Evolutionary conservation across 2,888 invertebrate genomes (phyloP).

Genomic region (Sylvicola cinctus): DNA sequence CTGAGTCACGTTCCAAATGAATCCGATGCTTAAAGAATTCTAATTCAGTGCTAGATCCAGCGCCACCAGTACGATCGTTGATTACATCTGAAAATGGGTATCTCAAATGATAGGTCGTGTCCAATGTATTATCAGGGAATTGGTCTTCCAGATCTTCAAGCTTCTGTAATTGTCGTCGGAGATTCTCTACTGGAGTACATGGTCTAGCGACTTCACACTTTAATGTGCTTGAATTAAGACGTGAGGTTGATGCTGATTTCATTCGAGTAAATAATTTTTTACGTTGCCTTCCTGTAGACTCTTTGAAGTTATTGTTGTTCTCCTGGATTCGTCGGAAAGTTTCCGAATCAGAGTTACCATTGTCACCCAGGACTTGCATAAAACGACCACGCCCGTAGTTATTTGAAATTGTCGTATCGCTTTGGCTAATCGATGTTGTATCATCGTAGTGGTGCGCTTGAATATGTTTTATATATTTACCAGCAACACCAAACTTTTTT

Average conservation of each 20-base stretch:
- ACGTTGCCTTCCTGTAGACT: slow-evolving; percentile 31
- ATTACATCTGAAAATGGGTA: slow-evolving; percentile 63
- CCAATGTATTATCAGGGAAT: slow-evolving; percentile 45
- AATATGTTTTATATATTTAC: slow-evolving; percentile 21
- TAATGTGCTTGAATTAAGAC: slow-evolving; percentile 33
- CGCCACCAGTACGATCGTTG: slow-evolving; percentile 11
- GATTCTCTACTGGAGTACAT: slow-evolving; percentile 55
- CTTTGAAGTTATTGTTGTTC: slow-evolving; percentile 24
- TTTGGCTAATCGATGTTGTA: slow-evolving; percentile 22
- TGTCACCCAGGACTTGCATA: slow-evolving; percentile 17
- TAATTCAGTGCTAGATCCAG: slow-evolving; percentile 37
- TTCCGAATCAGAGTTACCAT: slow-evolving; percentile 24
- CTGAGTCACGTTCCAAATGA: slow-evolving; percentile 59
- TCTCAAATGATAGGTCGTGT: slow-evolving; percentile 55
- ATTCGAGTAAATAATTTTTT: slow-evolving; percentile 47
- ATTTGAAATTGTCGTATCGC: slow-evolving; percentile 24
- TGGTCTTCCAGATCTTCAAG: slow-evolving; percentile 67
- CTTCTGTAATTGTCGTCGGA: slow-evolving; percentile 60
- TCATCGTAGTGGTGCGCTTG: slow-evolving; percentile 18
- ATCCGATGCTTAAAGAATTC: slow-evolving; percentile 71
- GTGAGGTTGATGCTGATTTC: slow-evolving; percentile 46
- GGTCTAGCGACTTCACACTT: slow-evolving; percentile 23
- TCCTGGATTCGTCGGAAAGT: slow-evolving; percentile 25
- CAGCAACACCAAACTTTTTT: slow-evolving; percentile 17
- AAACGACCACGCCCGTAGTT: slow-evolving; percentile 21